Base-by-base conservation (phyloP, 1,140 invertebrate species). In the Amyelois transitella region DNA sequence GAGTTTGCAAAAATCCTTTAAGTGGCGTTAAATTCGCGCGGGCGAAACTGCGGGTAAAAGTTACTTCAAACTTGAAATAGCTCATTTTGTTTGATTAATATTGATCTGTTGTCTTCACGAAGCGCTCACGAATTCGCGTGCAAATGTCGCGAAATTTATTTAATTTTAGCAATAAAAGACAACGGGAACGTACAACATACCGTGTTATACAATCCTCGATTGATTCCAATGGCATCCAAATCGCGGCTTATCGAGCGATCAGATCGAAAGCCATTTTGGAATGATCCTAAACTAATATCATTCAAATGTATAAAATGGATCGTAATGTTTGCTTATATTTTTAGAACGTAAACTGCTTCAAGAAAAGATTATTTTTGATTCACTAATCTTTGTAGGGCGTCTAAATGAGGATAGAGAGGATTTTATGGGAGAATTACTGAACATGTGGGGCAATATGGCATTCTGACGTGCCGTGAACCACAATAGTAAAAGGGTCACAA, bases 81-180 rank as follows among this genome's bases (percentile, higher is more conserved):
- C 28, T 32, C 32, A 14, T 14, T 38, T 38, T 38, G n/a, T 38
- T 38, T 38, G n/a, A 4, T 12, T 38, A 38, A 38, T 38, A 38
- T 38, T 14, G 32, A 38, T 38, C n/a, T n/a, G n/a, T 47, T 24
- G 21, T 22, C 21, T 25, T 32, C 25, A 51, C 17, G 17, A 38
- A 43, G 14, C 43, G 19, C 18, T n/a, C 17, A 52, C 12, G 18
- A n/a, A n/a, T 32, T 59, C 56, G 62, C 66, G 62, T 69, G 62
- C 54, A 58, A 43, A 50, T n/a, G 47, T 59, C n/a, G 53, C 47
- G 54, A 56, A 28, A 68, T 68, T 68, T 64, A 64, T 64, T 62
- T 55, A 68, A 68, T 68, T 64, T 59, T 32, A 58, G 50, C 51
- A 24, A 52, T 45, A 57, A 51, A 22, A 51, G 18, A 43, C 19